phyloP scores from a whole-genome alignment of 2,888 invertebrate genomes.

The Eledone cirrhosa region DNA sequence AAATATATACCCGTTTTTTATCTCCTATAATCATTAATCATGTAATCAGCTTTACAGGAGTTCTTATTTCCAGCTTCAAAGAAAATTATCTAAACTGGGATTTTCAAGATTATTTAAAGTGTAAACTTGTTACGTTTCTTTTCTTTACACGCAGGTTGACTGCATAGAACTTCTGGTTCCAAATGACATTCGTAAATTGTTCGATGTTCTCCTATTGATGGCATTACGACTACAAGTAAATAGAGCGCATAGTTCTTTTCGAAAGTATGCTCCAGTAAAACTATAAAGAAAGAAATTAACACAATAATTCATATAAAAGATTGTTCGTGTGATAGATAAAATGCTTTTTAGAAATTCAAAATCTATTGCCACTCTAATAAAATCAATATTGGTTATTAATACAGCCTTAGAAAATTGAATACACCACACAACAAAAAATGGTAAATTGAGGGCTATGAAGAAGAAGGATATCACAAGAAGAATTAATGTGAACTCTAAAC shows the following conservation, averaged over 20 bases:
- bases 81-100: no score
- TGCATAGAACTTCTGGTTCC: background rate
- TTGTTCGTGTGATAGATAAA: conserved; percentile 50
- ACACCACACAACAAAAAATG: conserved; percentile 60
- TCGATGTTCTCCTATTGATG: background rate
- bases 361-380: conserved; percentile 13
- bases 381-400: conserved; percentile 31
- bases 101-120: no score
- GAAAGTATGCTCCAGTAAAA: conserved; percentile 59
- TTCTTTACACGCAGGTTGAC: conserved; percentile 2
- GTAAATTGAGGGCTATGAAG: conserved; percentile 61
- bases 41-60: no score
- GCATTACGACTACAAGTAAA: conserved; percentile 30
- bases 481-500: conserved; percentile 60
- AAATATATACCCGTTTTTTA: no score
- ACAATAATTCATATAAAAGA: conserved; percentile 62
- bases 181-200: background rate
- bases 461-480: conserved; percentile 60
- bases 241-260: conserved; percentile 48
- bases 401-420: conserved; percentile 34
- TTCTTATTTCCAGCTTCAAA: no score
- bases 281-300: conserved; percentile 62
- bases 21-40: no score
- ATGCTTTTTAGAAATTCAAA: conserved; percentile 42
- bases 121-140: background rate